A percentile compares a stretch with the other conserved stretches of the same genome.
Evolutionary conservation across 2,113 vertebrate genomes (phyloP).

Genomic region (Antennarius striatus): DNA sequence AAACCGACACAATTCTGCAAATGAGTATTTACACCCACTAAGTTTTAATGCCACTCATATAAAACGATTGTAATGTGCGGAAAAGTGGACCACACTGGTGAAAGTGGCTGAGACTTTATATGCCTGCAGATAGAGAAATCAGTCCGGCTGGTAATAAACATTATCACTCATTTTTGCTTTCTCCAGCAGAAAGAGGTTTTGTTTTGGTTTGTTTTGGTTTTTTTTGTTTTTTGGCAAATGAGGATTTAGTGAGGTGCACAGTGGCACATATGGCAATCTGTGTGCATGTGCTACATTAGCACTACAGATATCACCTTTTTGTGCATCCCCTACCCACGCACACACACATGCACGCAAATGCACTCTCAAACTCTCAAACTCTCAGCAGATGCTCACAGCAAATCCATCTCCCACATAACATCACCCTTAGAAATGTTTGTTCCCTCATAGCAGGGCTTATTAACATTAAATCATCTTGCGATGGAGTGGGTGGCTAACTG

Average conservation of each 20-base stretch:
- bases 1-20: slow-evolving; percentile 13
- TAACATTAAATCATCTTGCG: slow-evolving; percentile 60
- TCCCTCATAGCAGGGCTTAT: slow-evolving; percentile 57
- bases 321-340: slow-evolving; percentile 14
- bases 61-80: background rate
- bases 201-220: too few relatives aligned
- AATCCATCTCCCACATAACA: slow-evolving; percentile 59
- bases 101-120: background rate
- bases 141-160: slow-evolving; percentile 9
- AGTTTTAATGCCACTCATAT: background rate
- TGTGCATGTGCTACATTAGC: slow-evolving; percentile 40
- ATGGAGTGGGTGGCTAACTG: slow-evolving; percentile 67
- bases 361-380: slow-evolving; percentile 1
- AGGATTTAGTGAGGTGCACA: slow-evolving; percentile 15
- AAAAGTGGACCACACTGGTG: background rate
- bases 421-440: slow-evolving; percentile 51
- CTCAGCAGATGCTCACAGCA: slow-evolving; percentile 54
- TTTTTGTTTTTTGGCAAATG: slow-evolving; percentile 26
- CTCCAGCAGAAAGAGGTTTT: slow-evolving; percentile 5
- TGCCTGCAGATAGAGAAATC: background rate
- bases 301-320: slow-evolving; percentile 48
- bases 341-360: slow-evolving; percentile 4
- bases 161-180: background rate
- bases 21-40: slow-evolving; percentile 14
- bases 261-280: slow-evolving; percentile 38